A percentile compares a stretch with the other conserved stretches of the same genome.
Conservation (phyloP, 2,113 vertebrate species). For the Chascanopsetta lugubris region DNA sequence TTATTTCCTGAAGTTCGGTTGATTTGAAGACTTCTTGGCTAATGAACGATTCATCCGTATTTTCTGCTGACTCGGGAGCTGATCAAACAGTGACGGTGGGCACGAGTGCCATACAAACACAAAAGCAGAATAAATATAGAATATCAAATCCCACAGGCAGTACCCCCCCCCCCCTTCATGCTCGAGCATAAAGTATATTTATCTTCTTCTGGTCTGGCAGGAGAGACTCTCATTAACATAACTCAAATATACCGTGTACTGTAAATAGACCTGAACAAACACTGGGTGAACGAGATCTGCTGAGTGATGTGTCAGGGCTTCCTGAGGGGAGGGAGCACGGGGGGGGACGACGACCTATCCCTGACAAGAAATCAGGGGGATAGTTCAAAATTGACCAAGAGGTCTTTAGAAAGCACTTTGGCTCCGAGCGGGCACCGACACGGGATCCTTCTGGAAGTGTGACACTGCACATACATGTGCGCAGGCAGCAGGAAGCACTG, state of each 20-base stretch:
- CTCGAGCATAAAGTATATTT: conserved; percentile 45
- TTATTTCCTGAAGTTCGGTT: too few species aligned
- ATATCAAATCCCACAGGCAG: not conserved
- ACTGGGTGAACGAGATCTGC: conserved; percentile 28
- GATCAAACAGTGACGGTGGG: too few species aligned
- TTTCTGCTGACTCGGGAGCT: not conserved
- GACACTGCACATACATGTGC: conserved; percentile 8
- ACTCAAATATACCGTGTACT: conserved; percentile 36
- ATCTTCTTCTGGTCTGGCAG: conserved; percentile 53
- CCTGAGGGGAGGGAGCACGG: conserved; percentile 9
- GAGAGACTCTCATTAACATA: conserved; percentile 48
- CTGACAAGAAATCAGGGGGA: conserved; percentile 11
- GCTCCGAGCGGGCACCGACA: conserved; percentile 25
- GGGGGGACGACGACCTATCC: too few species aligned
- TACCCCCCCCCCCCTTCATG: conserved; percentile 4
- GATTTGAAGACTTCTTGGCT: not conserved
- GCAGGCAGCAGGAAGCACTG: conserved; percentile 27
- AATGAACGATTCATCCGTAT: not conserved
- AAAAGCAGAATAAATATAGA: not conserved
- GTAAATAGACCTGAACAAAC: conserved; percentile 47
- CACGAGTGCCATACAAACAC: too few species aligned
- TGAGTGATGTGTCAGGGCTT: conserved; percentile 42
- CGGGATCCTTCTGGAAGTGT: conserved; percentile 8
- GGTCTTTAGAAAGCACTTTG: conserved; percentile 10
- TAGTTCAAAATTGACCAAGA: conserved; percentile 25